Percentiles rank a stretch among this genome's conserved stretches.
phyloP scores from a whole-genome alignment of 2,113 vertebrate species.

The Diadophis punctatus region DNA sequence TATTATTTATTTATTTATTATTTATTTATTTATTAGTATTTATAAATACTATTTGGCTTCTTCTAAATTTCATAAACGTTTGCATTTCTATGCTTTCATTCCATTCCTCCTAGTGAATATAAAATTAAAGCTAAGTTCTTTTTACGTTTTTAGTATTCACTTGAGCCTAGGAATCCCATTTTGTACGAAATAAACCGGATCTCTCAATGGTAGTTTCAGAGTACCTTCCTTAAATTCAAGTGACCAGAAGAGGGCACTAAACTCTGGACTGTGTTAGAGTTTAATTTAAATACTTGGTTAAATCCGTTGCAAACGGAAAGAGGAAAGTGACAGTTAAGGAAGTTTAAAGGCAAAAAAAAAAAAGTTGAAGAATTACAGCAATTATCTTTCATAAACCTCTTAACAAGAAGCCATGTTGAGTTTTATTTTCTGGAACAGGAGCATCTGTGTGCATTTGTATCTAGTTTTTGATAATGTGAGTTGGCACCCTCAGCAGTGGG shows the following conservation, averaged over 20 bases:
- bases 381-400: constrained; percentile 6
- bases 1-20: too few relatives aligned
- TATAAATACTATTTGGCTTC: not conserved
- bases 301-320: accelerated
- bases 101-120: not conserved
- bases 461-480: not conserved
- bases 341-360: not conserved
- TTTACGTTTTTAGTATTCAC: accelerated
- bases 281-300: not conserved
- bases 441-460: not conserved
- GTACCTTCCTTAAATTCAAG: not conserved
- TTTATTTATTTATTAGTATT: too few relatives aligned
- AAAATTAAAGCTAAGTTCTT: not conserved
- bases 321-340: not conserved
- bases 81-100: not conserved
- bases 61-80: not conserved
- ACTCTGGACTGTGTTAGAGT: constrained; percentile 32
- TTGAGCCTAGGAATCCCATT: not conserved
- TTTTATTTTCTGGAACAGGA: not conserved
- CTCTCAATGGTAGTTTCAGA: not conserved
- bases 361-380: not conserved
- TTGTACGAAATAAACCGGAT: not conserved
- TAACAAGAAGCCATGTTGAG: not conserved
- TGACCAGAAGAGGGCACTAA: constrained; percentile 69
- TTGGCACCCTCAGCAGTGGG: not conserved